Base-by-base conservation (phyloP, 2,797 vertebrate genomes). In the Gallinago stenura region DNA sequence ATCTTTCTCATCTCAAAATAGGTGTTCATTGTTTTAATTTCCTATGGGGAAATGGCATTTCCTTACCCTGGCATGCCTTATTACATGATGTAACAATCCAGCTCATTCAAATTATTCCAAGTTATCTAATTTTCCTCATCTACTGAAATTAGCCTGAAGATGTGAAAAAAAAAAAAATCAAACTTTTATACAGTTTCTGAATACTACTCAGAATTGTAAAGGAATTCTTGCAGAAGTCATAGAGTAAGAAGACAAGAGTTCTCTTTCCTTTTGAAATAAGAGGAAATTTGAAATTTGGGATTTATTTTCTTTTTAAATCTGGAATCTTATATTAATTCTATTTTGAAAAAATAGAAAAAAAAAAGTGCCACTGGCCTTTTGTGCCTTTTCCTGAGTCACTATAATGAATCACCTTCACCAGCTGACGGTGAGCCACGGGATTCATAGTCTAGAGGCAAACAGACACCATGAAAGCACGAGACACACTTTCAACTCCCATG, bases 1-100 rank as follows among this genome's bases (percentile, higher is more conserved):
- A 90, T 92, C 92, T 95, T 91, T 93, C 84, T 93, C 72, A 76
- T 96, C 93, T 95, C 69, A 94, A 95, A 96, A 92, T 86, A 96
- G 58, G 46, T 91, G 66, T 66, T 93, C 93, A 82, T 83, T 96
- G 89, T 96, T 92, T 88, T 83, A 83, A 83, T 53, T 95, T 95
- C 94, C 89, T 86, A 41, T 14, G 35, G 65, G 76, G 43, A 95
- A 96, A 81, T 64, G 72, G n/a, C 69, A 93, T 86, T 95, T 93
- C 66, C 85, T 93, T 91, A 93, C 69, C 43, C 82, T 90, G 87
- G 43, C 92, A 78, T 94, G 58, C n/a, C 54, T 7, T 39, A 18
- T 78, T 61, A 88, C 43, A 43, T 88, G 80, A 93, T 65, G 57
- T 58, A 96, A 83, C 54, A 79, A 48, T 56, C 30, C 26, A 89